These are phyloP conservation scores for Mongoloraphidia duomilia DNA, from an alignment of 2,888 invertebrate species.

Conservation along the genomic window DNA sequence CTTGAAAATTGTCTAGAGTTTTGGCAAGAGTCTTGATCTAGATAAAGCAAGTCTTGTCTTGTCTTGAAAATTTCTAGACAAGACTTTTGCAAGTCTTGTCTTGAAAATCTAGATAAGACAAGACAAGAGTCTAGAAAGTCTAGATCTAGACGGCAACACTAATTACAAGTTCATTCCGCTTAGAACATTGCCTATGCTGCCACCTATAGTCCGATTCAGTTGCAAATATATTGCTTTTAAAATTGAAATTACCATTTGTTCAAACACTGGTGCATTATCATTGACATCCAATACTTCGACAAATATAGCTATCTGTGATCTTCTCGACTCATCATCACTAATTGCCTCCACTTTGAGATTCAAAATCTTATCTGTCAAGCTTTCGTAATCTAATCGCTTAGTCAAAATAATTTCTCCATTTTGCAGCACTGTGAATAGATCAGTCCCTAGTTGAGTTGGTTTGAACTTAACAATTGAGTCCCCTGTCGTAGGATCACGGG, in stretches of 20 bases:
- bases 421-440: slow-evolving; percentile 43
- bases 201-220: too few relatives aligned
- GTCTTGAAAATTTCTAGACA: too few relatives aligned
- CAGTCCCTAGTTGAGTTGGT: slow-evolving; percentile 38
- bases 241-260: slow-evolving; percentile 35
- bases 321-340: slow-evolving; percentile 36
- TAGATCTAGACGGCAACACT: too few relatives aligned
- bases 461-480: slow-evolving; percentile 45
- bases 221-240: neutral
- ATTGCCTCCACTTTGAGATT: slow-evolving; percentile 42
- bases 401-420: slow-evolving; percentile 63
- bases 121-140: too few relatives aligned
- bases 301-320: slow-evolving; percentile 50
- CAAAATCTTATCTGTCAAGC: slow-evolving; percentile 41
- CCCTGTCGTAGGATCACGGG: slow-evolving; percentile 55
- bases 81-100: too few relatives aligned
- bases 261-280: slow-evolving; percentile 62
- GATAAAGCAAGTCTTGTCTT: too few relatives aligned
- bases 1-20: too few relatives aligned
- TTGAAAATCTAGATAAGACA: too few relatives aligned
- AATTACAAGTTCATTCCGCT: too few relatives aligned
- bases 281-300: slow-evolving; percentile 61
- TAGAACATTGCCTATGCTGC: too few relatives aligned
- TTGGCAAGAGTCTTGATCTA: too few relatives aligned
- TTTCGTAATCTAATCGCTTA: slow-evolving; percentile 64